Evolutionary conservation across 2,797 vertebrate genomes (phyloP).

Genomic region (Cichlasoma orientale): DNA sequence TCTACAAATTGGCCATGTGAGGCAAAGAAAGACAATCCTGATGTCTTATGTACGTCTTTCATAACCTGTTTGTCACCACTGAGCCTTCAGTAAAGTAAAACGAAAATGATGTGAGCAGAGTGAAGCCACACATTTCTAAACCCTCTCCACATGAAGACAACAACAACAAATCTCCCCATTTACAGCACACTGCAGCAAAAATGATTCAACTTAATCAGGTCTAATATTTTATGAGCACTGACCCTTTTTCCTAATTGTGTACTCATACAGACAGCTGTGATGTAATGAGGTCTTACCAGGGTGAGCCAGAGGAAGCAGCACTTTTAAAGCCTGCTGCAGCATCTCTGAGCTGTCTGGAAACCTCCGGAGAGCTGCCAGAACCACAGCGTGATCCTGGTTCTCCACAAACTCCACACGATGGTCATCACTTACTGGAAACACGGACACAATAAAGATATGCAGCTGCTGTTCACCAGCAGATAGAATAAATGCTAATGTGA

Average conservation of each 20-base stretch:
- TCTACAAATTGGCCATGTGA: not conserved
- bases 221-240: not conserved
- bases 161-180: not conserved
- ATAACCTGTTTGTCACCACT: not conserved
- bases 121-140: not conserved
- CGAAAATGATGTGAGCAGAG: not conserved
- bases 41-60: not conserved
- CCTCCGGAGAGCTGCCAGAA: constrained; percentile 82
- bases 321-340: constrained; percentile 84
- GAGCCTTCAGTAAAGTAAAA: not conserved
- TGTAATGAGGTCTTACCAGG: constrained; percentile 80
- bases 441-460: not conserved
- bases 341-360: constrained; percentile 85
- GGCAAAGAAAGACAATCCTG: not conserved
- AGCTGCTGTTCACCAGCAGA: not conserved
- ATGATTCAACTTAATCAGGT: not conserved
- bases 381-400: constrained; percentile 87
- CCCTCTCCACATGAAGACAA: not conserved
- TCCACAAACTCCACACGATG: constrained; percentile 94
- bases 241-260: not conserved
- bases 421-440: constrained; percentile 87
- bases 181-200: not conserved
- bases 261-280: not conserved
- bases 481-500: not conserved
- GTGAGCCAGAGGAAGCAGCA: constrained; percentile 86